These are phyloP conservation scores for Drosophila meridionalis DNA, from an alignment of 2,888 invertebrate genomes.

Conservation along the genomic window DNA sequence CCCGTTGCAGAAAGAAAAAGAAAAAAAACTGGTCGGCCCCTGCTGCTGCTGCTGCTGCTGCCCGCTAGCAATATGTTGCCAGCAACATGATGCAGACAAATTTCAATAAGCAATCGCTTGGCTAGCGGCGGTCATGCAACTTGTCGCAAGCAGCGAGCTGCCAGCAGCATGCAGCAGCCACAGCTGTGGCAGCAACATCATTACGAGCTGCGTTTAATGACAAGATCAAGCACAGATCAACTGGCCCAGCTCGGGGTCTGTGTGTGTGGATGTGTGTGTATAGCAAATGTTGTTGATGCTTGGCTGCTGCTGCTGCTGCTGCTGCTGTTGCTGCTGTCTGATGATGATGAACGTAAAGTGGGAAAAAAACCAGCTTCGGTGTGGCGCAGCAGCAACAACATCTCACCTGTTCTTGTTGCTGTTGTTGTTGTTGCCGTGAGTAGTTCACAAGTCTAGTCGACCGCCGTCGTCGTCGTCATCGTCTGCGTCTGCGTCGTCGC, in stretches of 20 bases:
- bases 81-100: constrained; percentile 65
- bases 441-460: constrained; percentile 72
- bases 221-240: constrained; percentile 82
- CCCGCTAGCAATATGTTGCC: constrained; percentile 54
- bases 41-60: constrained; percentile 1
- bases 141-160: constrained; percentile 41
- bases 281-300: constrained; percentile 67
- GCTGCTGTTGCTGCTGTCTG: constrained; percentile 53
- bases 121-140: constrained; percentile 76
- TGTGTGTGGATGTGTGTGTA: constrained; percentile 28
- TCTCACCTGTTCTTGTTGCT: constrained; percentile 70
- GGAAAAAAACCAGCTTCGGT: constrained; percentile 74
- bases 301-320: constrained; percentile 25
- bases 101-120: constrained; percentile 67
- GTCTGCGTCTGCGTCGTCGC: constrained; percentile 55
- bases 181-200: constrained; percentile 57
- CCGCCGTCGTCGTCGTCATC: constrained; percentile 58
- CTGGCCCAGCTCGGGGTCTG: constrained; percentile 44
- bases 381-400: constrained; percentile 66
- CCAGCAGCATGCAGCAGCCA: constrained; percentile 19
- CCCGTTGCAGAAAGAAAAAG: constrained; percentile 36
- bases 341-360: constrained; percentile 72
- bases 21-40: constrained; percentile 53
- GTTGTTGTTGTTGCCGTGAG: constrained; percentile 54
- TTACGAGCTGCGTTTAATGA: constrained; percentile 80